These are phyloP conservation scores for Fratercula arctica DNA, from an alignment of 2,797 vertebrate genomes.

Conservation along the genomic window DNA sequence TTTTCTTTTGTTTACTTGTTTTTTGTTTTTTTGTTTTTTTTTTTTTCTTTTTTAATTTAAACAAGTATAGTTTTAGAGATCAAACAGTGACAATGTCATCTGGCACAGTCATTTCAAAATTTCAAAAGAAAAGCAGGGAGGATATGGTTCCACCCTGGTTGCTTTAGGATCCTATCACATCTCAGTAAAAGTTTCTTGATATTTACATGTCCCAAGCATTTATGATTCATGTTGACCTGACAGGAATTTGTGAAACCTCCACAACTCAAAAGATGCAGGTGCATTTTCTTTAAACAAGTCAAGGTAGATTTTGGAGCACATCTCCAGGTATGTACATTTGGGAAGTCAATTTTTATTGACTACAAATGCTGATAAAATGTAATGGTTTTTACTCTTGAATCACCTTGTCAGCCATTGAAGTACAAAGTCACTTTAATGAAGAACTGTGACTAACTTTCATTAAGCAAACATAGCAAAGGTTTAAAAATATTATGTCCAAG, in stretches of 20 bases:
- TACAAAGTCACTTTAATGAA: neutral
- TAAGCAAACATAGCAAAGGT: neutral
- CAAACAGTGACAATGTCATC: neutral
- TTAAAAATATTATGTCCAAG: neutral
- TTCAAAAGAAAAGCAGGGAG: neutral
- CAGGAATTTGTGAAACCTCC: neutral
- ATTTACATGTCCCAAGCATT: neutral
- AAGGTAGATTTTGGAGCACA: neutral
- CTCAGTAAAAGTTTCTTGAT: neutral
- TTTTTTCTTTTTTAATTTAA: neutral
- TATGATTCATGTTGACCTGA: neutral
- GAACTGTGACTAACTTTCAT: neutral
- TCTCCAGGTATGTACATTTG: neutral
- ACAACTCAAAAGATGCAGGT: accelerated
- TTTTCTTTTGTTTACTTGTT: neutral
- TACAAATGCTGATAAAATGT: neutral
- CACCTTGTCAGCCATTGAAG: neutral
- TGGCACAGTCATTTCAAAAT: neutral
- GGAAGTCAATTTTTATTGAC: neutral
- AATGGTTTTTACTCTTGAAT: neutral
- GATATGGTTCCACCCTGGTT: neutral
- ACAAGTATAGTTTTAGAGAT: neutral
- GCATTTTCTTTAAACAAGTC: neutral
- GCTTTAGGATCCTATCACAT: neutral
- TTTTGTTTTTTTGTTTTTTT: neutral